Base-by-base conservation (phyloP, 1,140 invertebrate genomes). In the Drosophila teissieri region DNA sequence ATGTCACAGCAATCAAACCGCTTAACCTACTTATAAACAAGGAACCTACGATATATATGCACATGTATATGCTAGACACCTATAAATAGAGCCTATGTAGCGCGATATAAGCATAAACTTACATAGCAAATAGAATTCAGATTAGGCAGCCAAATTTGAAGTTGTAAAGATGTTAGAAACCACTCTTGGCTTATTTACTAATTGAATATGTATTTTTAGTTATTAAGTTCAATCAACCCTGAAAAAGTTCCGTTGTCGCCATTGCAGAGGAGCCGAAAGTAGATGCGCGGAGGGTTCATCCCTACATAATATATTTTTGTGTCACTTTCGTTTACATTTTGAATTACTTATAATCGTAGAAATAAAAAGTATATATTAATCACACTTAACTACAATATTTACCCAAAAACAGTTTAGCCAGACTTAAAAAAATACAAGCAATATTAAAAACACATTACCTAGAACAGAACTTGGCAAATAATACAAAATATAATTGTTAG, bases 371-470 rank as follows among this genome's bases (percentile, higher is more conserved):
- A 40, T 55, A 64, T 60, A 62, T 62, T 55, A 60, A 42, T 42
- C 58, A 15, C 40, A 61, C 49, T 58, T 51, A n/a, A 53, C 44
- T 62, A 45, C 34, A 70, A 76, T 55, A 73, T 39, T 48, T 53
- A 74, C 42, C 51, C 31, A 53, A 51, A 45, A 44, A 48, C 31
- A 52, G 14, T 65, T 15, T 37, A 82, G 67, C 61, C 72, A 79
- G 70, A 63, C 75, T 79, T 75, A 65, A 76, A 73, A 77, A 14
- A 39, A 39, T 11, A 49, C 73, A 85, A 73, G 80, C 80, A 88
- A 88, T 88, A 88, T 67, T 69, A 73, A 65, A 80, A 80, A 53
- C 22, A 27, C 27, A 81, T 64, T 64, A 54, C 17, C 45, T 57
- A 78, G 46, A 44, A 27, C 45, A 60, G 48, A 42, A 31, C 22